Conservation (phyloP, 1,140 invertebrate genomes). For the Anastrepha obliqua region DNA sequence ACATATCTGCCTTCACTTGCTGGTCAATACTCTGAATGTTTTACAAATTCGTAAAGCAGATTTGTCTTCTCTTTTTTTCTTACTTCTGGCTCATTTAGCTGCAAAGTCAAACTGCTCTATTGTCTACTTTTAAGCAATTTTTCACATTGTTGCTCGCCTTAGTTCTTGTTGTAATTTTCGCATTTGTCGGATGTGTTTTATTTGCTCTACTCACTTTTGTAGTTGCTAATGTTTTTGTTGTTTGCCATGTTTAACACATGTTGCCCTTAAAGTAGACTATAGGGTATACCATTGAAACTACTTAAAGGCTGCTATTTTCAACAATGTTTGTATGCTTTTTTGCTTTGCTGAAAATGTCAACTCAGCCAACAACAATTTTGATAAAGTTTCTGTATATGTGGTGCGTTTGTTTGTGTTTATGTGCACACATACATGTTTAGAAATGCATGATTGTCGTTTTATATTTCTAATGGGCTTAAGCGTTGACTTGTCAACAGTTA, state of each 20-base stretch:
- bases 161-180: not conserved
- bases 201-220: not conserved
- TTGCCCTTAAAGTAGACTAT: not conserved
- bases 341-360: too few species aligned
- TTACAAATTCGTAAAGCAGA: too few species aligned
- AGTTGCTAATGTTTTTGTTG: not conserved
- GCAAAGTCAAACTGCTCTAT: not conserved
- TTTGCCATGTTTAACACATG: conserved; percentile 23
- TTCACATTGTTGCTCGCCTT: not conserved
- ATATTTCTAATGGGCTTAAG: not conserved
- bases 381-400: not conserved
- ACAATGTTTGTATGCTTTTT: not conserved
- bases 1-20: too few species aligned
- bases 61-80: not conserved
- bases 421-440: not conserved
- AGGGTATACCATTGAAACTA: conserved; percentile 11
- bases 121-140: not conserved
- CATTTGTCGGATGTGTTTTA: not conserved
- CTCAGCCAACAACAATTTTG: not conserved
- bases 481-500: conserved; percentile 19
- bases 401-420: not conserved
- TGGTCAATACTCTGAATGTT: too few species aligned
- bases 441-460: not conserved
- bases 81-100: not conserved
- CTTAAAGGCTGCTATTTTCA: not conserved